Base-by-base conservation (phyloP, 2,797 vertebrate species). In the Myotis myotis region DNA sequence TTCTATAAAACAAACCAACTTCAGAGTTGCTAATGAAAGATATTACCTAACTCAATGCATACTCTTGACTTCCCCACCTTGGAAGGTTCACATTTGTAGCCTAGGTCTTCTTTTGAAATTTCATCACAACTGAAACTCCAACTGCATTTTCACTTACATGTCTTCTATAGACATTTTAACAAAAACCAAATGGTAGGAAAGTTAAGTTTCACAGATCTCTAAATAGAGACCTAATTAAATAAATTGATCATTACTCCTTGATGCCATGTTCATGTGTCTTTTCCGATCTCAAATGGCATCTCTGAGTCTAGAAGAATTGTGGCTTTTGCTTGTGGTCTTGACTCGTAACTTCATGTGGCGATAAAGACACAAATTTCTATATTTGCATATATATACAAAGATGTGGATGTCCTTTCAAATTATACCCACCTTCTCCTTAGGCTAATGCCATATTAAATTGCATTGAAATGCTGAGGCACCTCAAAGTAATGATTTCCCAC, bases 401-500 rank as follows among this genome's bases (percentile, higher is more conserved):
- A 68, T 74, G 22, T 84, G 72, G 75, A 79, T 92, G 91, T 91
- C 89, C 90, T 96, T 95, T 93, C 75, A 94, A 89, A 93, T 93
- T 76, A 81, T 91, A 33, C 82, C 78, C 90, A 96, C 92, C 96
- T 96, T 96, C 89, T 96, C 94, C 36, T 62, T 82, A 86, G 92
- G 93, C 90, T 92, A 91, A 89, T 87, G 66, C 47, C 93, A 51
- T 95, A 91, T 93, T 95, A 95, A 95, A 94, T 95, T 89, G 55
- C 92, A 93, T 84, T 94, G 93, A 96, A 94, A 97, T 96, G 82
- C 92, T 49, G 62, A 96, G 90, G 30, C 94, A 75, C 94, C 97
- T 70, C 93, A 51, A 87, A 96, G n/a, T 97, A 97, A 98, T 98
- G 97, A 97, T 97, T 98, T 97, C 84, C 96, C 36, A 22, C 68